Evolutionary conservation across 1,140 invertebrate genomes (phyloP).

Genomic region (Aphidius gifuensis): DNA sequence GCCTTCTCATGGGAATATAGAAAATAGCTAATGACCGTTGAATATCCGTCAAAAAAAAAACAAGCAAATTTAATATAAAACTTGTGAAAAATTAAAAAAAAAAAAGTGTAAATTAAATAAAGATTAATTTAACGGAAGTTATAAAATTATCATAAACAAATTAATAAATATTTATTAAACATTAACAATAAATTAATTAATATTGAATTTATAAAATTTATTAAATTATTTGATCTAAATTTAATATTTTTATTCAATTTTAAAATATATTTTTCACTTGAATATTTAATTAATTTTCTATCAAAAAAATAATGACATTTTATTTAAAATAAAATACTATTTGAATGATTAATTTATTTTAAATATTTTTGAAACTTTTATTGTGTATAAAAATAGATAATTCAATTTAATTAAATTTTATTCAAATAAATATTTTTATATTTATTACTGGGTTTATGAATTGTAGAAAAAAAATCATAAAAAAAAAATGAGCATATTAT

Average conservation of each 20-base stretch:
- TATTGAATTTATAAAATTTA: neutral
- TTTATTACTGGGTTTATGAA: too few relatives aligned
- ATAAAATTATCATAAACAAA: too few relatives aligned
- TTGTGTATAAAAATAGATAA: too few relatives aligned
- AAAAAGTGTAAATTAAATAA: neutral
- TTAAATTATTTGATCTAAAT: too few relatives aligned
- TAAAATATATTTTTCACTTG: neutral
- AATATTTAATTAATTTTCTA: too few relatives aligned
- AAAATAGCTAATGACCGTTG: slow-evolving; percentile 20
- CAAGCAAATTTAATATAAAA: neutral
- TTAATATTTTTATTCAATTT: too few relatives aligned
- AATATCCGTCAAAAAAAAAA: neutral
- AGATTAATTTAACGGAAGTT: too few relatives aligned
- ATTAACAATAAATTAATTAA: neutral
- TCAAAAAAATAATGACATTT: too few relatives aligned
- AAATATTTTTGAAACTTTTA: too few relatives aligned
- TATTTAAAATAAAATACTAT: neutral
- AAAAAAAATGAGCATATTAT: neutral
- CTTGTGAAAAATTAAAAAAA: slow-evolving; percentile 5
- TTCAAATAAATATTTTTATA: too few relatives aligned
- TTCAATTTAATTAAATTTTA: too few relatives aligned
- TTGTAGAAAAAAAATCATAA: neutral
- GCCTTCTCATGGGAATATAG: slow-evolving; percentile 10
- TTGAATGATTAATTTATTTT: neutral
- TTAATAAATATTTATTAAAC: too few relatives aligned